Evolutionary conservation across 2,888 invertebrate genomes (phyloP).

Genomic region (Ophion ellenae): DNA sequence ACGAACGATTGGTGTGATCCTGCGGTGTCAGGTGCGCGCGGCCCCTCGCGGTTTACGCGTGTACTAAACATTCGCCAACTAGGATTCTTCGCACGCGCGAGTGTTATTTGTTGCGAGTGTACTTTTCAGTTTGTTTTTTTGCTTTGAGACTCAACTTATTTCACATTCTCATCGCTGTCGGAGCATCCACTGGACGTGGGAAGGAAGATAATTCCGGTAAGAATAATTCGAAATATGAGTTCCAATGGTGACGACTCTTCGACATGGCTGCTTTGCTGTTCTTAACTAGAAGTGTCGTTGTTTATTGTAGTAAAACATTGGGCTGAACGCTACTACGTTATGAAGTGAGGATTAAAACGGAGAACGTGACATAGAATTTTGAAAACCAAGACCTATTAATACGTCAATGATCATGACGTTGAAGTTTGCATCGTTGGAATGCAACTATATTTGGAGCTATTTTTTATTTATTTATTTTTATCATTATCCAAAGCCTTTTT

Average conservation of each 20-base stretch:
- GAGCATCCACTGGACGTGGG: slow-evolving; percentile 28
- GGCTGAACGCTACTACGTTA: too few species aligned
- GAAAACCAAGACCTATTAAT: too few species aligned
- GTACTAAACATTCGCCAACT: neutral
- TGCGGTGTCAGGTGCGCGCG: slow-evolving; percentile 23
- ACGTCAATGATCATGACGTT: too few species aligned
- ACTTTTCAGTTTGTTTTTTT: slow-evolving; percentile 4
- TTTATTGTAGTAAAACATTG: too few species aligned
- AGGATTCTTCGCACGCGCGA: slow-evolving; percentile 7
- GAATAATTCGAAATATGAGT: slow-evolving; percentile 14
- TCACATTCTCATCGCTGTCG: neutral
- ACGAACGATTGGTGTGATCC: slow-evolving; percentile 50
- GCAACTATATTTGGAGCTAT: too few species aligned
- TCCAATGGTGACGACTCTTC: neutral
- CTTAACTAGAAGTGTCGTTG: too few species aligned
- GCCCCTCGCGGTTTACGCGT: slow-evolving; percentile 17
- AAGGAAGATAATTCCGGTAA: slow-evolving; percentile 60
- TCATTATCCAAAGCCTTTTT: too few species aligned
- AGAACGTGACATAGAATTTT: too few species aligned
- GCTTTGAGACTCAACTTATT: neutral
- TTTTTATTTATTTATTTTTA: too few species aligned
- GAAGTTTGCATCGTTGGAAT: too few species aligned
- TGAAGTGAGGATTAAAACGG: too few species aligned
- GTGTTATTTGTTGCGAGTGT: neutral
- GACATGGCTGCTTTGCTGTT: neutral